A percentile compares a stretch with the other conserved stretches of the same genome.
Evolutionary conservation across 1,140 invertebrate genomes (phyloP).

Genomic region (Homalodisca vitripennis): DNA sequence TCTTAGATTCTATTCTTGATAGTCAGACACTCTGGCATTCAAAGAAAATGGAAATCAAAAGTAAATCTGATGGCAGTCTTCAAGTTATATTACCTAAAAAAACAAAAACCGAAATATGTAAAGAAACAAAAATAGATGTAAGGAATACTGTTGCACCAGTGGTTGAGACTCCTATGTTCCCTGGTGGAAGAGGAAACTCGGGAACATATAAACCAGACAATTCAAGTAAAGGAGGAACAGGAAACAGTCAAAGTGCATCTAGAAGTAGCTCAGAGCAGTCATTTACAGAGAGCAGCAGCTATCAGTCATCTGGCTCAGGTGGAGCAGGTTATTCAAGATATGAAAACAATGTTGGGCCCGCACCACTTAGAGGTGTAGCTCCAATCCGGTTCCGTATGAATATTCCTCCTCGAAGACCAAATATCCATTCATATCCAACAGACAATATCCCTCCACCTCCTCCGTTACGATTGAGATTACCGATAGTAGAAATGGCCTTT

Average conservation of each 20-base stretch:
- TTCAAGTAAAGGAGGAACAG: neutral
- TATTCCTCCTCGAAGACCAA: constrained; percentile 18
- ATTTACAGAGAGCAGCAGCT: neutral
- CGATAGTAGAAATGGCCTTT: neutral
- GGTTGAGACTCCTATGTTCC: constrained; percentile 32
- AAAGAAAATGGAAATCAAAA: constrained; percentile 54
- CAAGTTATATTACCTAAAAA: constrained; percentile 41
- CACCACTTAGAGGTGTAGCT: constrained; percentile 19
- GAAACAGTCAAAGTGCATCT: neutral
- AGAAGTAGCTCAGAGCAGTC: neutral
- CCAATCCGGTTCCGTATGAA: constrained; percentile 32
- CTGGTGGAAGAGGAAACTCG: constrained; percentile 25
- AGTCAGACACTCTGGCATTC: constrained; percentile 73
- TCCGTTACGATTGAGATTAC: neutral
- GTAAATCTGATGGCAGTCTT: constrained; percentile 58
- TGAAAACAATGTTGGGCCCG: constrained; percentile 10
- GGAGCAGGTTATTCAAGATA: too few species aligned
- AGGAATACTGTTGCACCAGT: constrained; percentile 43
- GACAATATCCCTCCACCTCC: constrained; percentile 20
- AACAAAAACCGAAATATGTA: neutral
- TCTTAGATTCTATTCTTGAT: constrained; percentile 72
- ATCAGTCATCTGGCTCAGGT: neutral
- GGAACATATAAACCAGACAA: neutral
- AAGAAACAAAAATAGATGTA: constrained; percentile 44
- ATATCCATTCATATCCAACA: constrained; percentile 19